Percentiles rank a stretch among this genome's conserved stretches.
phyloP scores from a whole-genome alignment of 2,888 invertebrate species.

The Chrysodeixis includens region DNA sequence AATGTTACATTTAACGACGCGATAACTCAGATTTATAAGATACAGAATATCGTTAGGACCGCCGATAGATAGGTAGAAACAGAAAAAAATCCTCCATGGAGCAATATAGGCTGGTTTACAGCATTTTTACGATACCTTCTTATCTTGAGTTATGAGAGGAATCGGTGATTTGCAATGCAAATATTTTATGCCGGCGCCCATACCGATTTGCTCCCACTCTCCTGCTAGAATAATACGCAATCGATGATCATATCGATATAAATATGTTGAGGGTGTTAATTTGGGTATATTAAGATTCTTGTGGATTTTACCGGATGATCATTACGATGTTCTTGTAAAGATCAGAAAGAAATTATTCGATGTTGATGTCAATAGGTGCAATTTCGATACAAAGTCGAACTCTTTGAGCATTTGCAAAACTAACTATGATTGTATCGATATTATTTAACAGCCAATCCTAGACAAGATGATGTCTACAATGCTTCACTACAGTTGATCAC shows the following conservation, averaged over 20 bases:
- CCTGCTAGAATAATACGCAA: conserved; percentile 53
- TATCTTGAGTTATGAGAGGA: conserved; percentile 69
- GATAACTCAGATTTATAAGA: conserved; percentile 59
- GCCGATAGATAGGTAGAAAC: conserved; percentile 58
- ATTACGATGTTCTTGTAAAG: neutral
- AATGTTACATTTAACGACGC: conserved; percentile 52
- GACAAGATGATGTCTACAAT: neutral
- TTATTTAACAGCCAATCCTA: too few relatives aligned
- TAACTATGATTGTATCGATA: too few relatives aligned
- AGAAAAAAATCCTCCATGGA: conserved; percentile 53
- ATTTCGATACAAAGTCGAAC: neutral
- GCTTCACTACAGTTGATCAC: neutral
- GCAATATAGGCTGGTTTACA: conserved; percentile 61
- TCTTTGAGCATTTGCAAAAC: too few relatives aligned
- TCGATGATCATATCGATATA: conserved; percentile 35
- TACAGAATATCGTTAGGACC: conserved; percentile 54
- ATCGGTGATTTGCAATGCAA: conserved; percentile 70
- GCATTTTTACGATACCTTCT: conserved; percentile 68
- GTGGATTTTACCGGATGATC: conserved; percentile 3
- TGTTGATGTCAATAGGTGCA: too few relatives aligned
- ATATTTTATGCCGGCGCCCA: conserved; percentile 62
- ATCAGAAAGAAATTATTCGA: neutral
- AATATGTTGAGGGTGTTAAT: conserved; percentile 40
- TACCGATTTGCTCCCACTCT: conserved; percentile 61
- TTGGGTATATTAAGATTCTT: conserved; percentile 2